Conservation (phyloP, 2,797 vertebrate genomes). For the Typhlichthys eigenmanni region DNA sequence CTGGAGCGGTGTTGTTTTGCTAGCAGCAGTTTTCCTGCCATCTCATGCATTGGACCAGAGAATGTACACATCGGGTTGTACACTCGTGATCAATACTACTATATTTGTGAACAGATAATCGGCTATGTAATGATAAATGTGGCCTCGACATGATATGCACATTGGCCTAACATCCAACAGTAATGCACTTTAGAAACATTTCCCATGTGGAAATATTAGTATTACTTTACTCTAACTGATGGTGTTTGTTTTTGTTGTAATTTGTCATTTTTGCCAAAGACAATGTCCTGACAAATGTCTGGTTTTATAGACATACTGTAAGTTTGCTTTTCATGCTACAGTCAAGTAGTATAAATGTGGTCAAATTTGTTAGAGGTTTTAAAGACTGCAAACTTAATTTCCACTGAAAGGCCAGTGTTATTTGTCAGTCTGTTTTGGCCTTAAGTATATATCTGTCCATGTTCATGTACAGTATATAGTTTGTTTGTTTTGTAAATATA, state of each 20-base stretch:
- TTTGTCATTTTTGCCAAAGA: too few species aligned
- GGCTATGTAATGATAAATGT: not conserved
- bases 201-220: too few species aligned
- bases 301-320: too few species aligned
- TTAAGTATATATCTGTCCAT: conserved; percentile 30
- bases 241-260: too few species aligned
- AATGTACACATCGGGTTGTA: conserved; percentile 10
- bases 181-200: too few species aligned
- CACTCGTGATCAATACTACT: not conserved
- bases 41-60: conserved; percentile 4
- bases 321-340: too few species aligned
- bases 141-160: not conserved
- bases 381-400: conserved; percentile 10
- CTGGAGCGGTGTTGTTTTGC: too few species aligned
- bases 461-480: conserved; percentile 20
- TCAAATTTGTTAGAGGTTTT: conserved; percentile 15
- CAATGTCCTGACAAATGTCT: too few species aligned
- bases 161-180: not conserved
- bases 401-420: conserved; percentile 19
- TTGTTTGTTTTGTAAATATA: conserved; percentile 58
- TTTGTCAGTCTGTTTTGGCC: conserved; percentile 40
- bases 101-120: not conserved
- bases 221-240: too few species aligned
- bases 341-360: too few species aligned
- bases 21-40: too few species aligned